Evolutionary conservation across 2,888 invertebrate species (phyloP), one percentile per base, ranked within the genome.

Genomic region (Pyrocoelia pectoralis): DNA sequence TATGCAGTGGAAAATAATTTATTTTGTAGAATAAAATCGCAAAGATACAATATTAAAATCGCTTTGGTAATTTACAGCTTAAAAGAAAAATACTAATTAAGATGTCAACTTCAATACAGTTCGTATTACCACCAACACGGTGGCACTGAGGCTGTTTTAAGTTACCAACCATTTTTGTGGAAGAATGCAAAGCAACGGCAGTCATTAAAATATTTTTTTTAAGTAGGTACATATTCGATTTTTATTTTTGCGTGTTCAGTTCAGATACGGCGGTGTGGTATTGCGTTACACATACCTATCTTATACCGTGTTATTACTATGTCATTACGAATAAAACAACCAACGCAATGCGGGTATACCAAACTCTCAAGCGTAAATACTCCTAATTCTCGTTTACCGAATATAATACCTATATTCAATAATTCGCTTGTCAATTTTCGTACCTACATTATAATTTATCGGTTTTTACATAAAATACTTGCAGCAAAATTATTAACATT

Each of bases 251-350:
- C 41, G 24, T 58, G 50, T 41, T 58, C n/a, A 43, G 12, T 10
- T 18, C 12, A 53, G 46, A 17, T 46, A 17, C 46, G 53, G 53
- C 52, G 53, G 59, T 59, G 43, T 52, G 59, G 53, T 59, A 52
- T 53, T 59, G 29, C 46, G 59, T 48, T 59, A 53, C 52, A 52
- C 59, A 59, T 59, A 59, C 50, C 56, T 38, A 19, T 38, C 33
- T 53, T 12, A 15, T 46, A 53, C n/a, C 33, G 13, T 18, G 41
- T 41, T 14, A 14, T 50, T 50, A 50, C 29, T 52, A 17, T 46
- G 46, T 17, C 40, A 49, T 57, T 57, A 50, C 13, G 19, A 14
- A 57, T 50, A 19, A 56, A 56, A 3, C 3, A 10, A 8, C 33
- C 2, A 33, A 33, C 9, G 33, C n/a, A 33, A 24, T 24, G 24